Base-by-base conservation (phyloP, 2,113 vertebrate species). In the Drymodes brunneopygia region DNA sequence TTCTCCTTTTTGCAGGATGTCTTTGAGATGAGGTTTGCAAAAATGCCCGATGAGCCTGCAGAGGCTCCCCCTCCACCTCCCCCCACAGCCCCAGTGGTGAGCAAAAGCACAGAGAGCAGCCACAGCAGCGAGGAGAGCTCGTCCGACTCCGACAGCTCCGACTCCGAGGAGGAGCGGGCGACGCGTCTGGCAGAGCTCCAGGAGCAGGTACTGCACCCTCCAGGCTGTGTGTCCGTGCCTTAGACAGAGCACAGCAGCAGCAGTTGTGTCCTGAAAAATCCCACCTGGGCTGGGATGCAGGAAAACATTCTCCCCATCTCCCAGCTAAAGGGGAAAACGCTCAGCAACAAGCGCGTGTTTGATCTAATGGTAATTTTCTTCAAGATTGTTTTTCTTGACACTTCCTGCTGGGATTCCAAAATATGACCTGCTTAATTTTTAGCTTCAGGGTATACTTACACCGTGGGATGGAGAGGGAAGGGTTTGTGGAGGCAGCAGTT, bases 21-120 rank as follows among this genome's bases (percentile, higher is more conserved):
- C 82, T 99, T 99, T 36, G 99, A 99, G 97, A 99, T 99, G 98
- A 98, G 98, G 44, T 99, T 99, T 18, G 99, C 99, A 38, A 99
- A 99, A 95, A 99, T 99, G 98, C 99, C 99, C 0, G 99, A 99
- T 5, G 99, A 99, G 93, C 98, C 98, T 0, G 95, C 97, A 24
- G 98, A 98, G 75, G 72, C 87, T 2, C 96, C 95, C 0, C 90
- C 96, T 1, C 98, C 98, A 0, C 97, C 98, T 4, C 96, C 97
- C 1, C 97, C 98, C 0, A 81, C 97, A 0, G 96, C 90, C 10
- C 98, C 97, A 0, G 92, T 95, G 29, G 96, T 98, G 94, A 99
- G 99, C 98, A 99, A 99, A 97, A 99, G 99, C 85, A 95, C 98
- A 4, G 98, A 98, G 70, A 98, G 97, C 94, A 98, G 99, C 80